Base-by-base conservation (phyloP, 2,113 vertebrate species). In the Phaethornis superciliosus region DNA sequence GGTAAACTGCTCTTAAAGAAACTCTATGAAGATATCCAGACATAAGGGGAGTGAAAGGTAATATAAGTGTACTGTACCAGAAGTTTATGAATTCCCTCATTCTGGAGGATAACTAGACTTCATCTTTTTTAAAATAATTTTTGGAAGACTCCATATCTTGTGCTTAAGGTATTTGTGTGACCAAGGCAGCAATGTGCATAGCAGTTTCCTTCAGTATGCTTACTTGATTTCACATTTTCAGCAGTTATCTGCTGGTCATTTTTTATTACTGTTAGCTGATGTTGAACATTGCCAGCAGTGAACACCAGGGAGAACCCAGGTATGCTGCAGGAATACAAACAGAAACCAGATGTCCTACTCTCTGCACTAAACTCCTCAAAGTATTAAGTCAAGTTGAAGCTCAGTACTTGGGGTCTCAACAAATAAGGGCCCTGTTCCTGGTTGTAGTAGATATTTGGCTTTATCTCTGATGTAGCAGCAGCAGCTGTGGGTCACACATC, bases 401-500 rank as follows among this genome's bases (percentile, higher is more conserved):
- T 64, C 47, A 85, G 0, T 56, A 32, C 49, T 80, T 49, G 46
- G 30, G 15, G 3, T 72, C 2, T 59, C 9, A 54, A 18, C 7
- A 62, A 49, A 64, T 88, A 35, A 20, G 3, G 4, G 2, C 8
- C 7, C 65, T 3, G 2, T 11, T 83, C 14, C 33, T 62, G 0
- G 0, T 47, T 62, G 19, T 15, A 72, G 10, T 32, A n/a, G 15
- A 12, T 52, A 11, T 24, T 11, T 42, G 62, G 40, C 33, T 56
- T 74, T 58, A 7, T 76, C 18, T 65, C 32, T 60, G 23, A 11
- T 14, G 9, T 18, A 63, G 47, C 58, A 85, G 12, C 11, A 75
- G 37, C 10, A 70, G 1, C 27, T 1, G 1, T 1, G 1, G 8
- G 10, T 88, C 35, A 49, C 1, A 0, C 16, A 27, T 3, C 15